Base-by-base conservation (phyloP, 1,140 invertebrate genomes). In the Eriocheir sinensis region DNA sequence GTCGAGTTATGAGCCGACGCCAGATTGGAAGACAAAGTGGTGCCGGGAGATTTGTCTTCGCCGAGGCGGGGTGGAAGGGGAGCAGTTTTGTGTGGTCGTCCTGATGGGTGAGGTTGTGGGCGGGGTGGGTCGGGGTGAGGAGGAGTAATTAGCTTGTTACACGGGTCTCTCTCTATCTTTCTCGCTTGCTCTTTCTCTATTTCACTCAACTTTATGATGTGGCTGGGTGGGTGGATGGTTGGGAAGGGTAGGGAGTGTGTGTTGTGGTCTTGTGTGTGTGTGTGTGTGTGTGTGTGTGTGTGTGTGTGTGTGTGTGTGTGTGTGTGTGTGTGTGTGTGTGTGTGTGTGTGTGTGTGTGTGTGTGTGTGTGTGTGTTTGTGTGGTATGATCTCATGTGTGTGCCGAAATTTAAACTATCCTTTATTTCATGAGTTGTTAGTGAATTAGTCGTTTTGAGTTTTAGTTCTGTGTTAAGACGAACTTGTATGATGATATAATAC, bases 1-100 rank as follows among this genome's bases (percentile, higher is more conserved):
- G 9, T 48, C 79, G 81, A 93, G 80, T 53, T 93, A 93, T 85
- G 91, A 83, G 85, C 41, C 83, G 44, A 93, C 91, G 86, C 81
- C 60, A 34, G 9, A 81, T 93, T 93, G 81, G 83, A 83, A 85
- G 80, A 86, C 81, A 85, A 83, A 86, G 80, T 85, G 81, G 80
- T 53, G 41, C 53, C 9, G 15, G 44, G n/a, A 34, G 91, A 85
- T 83, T 53, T 83, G 80, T 91, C 89, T 85, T 32, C 30, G 85
- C 32, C 0, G 85, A 38, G 85, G 85, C 27, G 85, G 3, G 85
- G 89, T 32, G 32, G 8, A 79, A 40, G 85, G 89, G 89, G 88
- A 34, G n/a, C 30, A 53, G 40, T 30, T 72, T 44, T 72, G 89
- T 34, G 60, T 72, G 60, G 60, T 72, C 60, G 60, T 8, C 60